Percentiles rank a stretch among this genome's conserved stretches.
phyloP scores from a whole-genome alignment of 2,888 invertebrate species.

The Stenichneumon culpator region DNA sequence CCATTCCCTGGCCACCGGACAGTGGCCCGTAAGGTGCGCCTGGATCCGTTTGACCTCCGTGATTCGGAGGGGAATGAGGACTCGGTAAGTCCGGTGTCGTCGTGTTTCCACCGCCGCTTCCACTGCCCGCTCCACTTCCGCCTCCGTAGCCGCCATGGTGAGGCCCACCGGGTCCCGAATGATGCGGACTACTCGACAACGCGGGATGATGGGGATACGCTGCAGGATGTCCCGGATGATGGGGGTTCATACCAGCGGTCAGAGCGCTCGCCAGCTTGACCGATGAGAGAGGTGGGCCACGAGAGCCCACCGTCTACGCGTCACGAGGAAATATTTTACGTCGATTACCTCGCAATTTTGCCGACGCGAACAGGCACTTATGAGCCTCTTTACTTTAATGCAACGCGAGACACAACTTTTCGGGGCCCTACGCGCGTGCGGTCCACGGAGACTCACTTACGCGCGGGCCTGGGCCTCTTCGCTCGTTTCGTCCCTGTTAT shows the following conservation, averaged over 20 bases:
- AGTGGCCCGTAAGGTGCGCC: slow-evolving; percentile 72
- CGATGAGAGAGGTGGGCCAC: slow-evolving; percentile 86
- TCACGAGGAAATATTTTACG: slow-evolving; percentile 75
- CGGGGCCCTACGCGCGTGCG: slow-evolving; percentile 54
- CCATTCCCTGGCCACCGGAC: slow-evolving; percentile 81
- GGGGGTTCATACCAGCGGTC: slow-evolving; percentile 95
- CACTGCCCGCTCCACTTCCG: slow-evolving; percentile 78
- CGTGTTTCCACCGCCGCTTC: slow-evolving; percentile 80
- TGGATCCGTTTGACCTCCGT: slow-evolving; percentile 80
- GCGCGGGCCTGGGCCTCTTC: slow-evolving; percentile 75
- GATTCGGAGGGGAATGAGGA: slow-evolving; percentile 82
- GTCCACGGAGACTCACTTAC: slow-evolving; percentile 67
- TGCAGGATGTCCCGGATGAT: slow-evolving; percentile 88
- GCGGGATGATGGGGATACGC: slow-evolving; percentile 86
- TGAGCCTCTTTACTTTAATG: not conserved
- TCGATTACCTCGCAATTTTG: slow-evolving; percentile 42
- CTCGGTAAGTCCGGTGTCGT: slow-evolving; percentile 84
- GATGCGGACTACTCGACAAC: slow-evolving; percentile 85
- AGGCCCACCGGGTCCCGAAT: slow-evolving; percentile 82
- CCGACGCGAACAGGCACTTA: slow-evolving; percentile 10
- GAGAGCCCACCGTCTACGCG: slow-evolving; percentile 83
- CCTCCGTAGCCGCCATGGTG: slow-evolving; percentile 83
- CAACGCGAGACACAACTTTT: slow-evolving; percentile 8
- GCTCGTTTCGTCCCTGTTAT: slow-evolving; percentile 74
- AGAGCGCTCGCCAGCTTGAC: slow-evolving; percentile 95